Base-by-base conservation (phyloP, 2,113 vertebrate genomes). In the Heliornis fulica region DNA sequence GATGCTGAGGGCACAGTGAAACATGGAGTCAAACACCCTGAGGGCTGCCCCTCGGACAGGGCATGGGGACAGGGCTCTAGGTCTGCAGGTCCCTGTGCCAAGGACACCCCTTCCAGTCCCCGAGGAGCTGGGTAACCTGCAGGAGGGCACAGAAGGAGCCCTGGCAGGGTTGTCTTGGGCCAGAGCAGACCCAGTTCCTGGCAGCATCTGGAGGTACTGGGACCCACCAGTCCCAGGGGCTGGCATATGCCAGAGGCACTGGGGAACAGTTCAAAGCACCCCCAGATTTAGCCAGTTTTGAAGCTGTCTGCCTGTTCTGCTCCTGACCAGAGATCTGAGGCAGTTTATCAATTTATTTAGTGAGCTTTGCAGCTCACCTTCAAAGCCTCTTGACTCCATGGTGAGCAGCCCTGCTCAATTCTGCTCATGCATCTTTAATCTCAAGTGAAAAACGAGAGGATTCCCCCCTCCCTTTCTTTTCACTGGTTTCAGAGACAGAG, bases 281-380 rank as follows among this genome's bases (percentile, higher is more conserved):
- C 63, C 51, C 56, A 20, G 48, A 7, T 19, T 4, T 15, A 4
- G 29, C 1, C 2, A 36, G n/a, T 22, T 46, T 36, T 59, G 86
- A 38, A 75, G 80, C 54, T 3, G 2, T 6, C 78, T 56, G 61
- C 41, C 77, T 25, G 32, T 28, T 77, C 75, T 71, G 66, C 89
- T 87, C 80, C 93, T 31, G 66, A 56, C 70, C 13, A 0, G 19
- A 38, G 66, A 80, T 60, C 85, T 53, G 74, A 87, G 48, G 80
- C 74, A 78, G 36, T 83, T 91, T 86, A 92, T 94, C 89, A 88
- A 75, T 91, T 81, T 48, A 54, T 88, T 54, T 21, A 18, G 82
- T 29, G 87, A 94, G 83, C 74, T 80, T 13, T 76, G 78, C 78
- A 60, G 77, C 93, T 96, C 96, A 92, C 94, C 94, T 95, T 89